Conservation (phyloP, 2,113 vertebrate genomes). For the Cebus imitator region DNA sequence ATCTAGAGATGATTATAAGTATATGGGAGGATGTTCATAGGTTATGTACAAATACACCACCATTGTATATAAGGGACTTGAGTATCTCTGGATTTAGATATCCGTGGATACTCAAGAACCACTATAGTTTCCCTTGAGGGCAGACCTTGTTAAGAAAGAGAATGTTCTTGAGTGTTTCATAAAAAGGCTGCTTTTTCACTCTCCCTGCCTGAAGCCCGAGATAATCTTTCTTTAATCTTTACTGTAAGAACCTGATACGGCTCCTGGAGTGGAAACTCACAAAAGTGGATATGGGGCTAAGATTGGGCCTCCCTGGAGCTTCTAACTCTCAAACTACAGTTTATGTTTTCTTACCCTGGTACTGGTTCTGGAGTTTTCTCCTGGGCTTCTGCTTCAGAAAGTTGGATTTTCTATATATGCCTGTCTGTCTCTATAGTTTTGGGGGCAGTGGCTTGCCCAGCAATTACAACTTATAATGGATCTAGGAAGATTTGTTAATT, state of each 20-base stretch:
- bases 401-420: not conserved
- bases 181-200: not conserved
- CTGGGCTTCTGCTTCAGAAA: not conserved
- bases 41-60: not conserved
- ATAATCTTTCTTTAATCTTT: constrained; percentile 9
- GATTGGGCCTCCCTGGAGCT: not conserved
- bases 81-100: not conserved
- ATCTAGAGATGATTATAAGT: not conserved
- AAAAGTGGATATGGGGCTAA: not conserved
- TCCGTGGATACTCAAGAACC: not conserved
- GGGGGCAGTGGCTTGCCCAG: not conserved
- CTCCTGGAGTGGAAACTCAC: not conserved
- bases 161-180: constrained; percentile 16
- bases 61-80: not conserved
- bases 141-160: not conserved
- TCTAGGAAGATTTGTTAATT: constrained; percentile 20
- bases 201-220: not conserved
- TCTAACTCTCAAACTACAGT: constrained; percentile 4
- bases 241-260: not conserved
- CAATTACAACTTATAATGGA: not conserved
- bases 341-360: not conserved
- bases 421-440: not conserved
- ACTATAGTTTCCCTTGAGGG: not conserved
- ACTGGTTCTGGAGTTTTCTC: not conserved
- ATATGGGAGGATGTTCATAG: not conserved